These are phyloP conservation scores for Pycnonotus jocosus DNA, from an alignment of 2,113 vertebrate genomes.

Conservation along the genomic window DNA sequence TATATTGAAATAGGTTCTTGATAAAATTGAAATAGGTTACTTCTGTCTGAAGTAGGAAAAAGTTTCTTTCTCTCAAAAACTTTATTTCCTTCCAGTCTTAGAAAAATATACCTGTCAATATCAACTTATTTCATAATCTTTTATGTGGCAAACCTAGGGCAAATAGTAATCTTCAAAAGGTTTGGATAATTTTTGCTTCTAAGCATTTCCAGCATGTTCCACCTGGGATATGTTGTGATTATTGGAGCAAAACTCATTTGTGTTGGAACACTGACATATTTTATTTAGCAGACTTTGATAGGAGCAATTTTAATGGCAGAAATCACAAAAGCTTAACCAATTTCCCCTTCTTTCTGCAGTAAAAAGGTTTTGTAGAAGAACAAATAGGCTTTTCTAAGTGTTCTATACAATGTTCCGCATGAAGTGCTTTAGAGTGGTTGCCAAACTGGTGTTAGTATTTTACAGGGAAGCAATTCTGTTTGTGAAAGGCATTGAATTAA, in stretches of 20 bases:
- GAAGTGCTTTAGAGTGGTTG: neutral
- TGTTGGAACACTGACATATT: neutral
- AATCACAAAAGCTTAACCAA: conserved; percentile 38
- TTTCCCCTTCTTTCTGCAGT: neutral
- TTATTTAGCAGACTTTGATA: conserved; percentile 5
- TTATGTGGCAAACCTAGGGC: neutral
- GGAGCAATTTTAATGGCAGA: conserved; percentile 1
- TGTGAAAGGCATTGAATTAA: neutral
- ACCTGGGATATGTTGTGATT: neutral
- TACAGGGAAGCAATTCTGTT: neutral
- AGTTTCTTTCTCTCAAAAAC: neutral
- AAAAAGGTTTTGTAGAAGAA: conserved; percentile 24
- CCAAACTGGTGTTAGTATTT: neutral
- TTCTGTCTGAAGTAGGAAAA: neutral
- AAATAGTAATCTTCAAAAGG: neutral
- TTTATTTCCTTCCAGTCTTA: neutral
- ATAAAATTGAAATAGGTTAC: neutral
- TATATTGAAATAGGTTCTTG: neutral
- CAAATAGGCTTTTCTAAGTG: conserved; percentile 6
- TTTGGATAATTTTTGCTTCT: neutral
- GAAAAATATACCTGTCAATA: neutral
- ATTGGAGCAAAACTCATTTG: neutral
- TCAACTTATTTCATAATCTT: neutral
- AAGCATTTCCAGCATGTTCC: neutral
- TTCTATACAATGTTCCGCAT: neutral